A percentile compares a stretch with the other conserved stretches of the same genome.
These are phyloP conservation scores for Elaeidobius kamerunicus DNA, from an alignment of 2,888 invertebrate genomes.

Conservation along the genomic window DNA sequence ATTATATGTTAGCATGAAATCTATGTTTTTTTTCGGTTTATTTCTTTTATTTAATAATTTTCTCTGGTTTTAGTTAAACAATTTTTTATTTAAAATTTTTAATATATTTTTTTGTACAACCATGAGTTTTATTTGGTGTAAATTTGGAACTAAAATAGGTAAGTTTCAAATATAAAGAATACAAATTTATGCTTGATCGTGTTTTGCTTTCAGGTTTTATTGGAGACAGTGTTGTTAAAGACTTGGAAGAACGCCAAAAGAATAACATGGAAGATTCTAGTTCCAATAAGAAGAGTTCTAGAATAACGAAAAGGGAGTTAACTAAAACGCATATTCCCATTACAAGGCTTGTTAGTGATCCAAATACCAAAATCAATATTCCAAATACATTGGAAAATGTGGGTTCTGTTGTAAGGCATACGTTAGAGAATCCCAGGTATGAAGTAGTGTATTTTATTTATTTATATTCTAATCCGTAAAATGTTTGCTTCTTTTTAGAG, in stretches of 20 bases:
- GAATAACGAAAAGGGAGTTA: slow-evolving; percentile 13
- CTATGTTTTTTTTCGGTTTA: slow-evolving; percentile 7
- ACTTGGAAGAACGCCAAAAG: slow-evolving; percentile 28
- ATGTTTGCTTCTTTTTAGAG: too few relatives aligned
- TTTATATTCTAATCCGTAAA: too few relatives aligned
- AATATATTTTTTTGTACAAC: background rate
- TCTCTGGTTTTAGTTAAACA: background rate
- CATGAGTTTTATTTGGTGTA: background rate
- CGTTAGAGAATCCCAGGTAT: slow-evolving; percentile 44
- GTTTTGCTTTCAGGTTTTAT: slow-evolving; percentile 30
- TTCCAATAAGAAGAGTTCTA: too few relatives aligned
- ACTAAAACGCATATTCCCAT: slow-evolving; percentile 16
- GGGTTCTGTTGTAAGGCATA: slow-evolving; percentile 43
- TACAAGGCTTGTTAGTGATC: slow-evolving; percentile 39
- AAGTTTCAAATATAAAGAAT: slow-evolving; percentile 10
- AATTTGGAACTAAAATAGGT: slow-evolving; percentile 8
- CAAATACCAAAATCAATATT: slow-evolving; percentile 44
- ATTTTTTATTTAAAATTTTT: background rate
- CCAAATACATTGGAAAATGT: slow-evolving; percentile 47
- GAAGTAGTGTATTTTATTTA: too few relatives aligned
- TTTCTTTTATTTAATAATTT: background rate
- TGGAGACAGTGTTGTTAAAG: slow-evolving; percentile 32
- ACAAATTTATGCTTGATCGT: slow-evolving; percentile 11
- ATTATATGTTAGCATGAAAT: too few relatives aligned
- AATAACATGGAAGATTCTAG: too few relatives aligned